These are phyloP conservation scores for Rhyacichthys aspro DNA, from an alignment of 2,797 vertebrate species.

Conservation along the genomic window DNA sequence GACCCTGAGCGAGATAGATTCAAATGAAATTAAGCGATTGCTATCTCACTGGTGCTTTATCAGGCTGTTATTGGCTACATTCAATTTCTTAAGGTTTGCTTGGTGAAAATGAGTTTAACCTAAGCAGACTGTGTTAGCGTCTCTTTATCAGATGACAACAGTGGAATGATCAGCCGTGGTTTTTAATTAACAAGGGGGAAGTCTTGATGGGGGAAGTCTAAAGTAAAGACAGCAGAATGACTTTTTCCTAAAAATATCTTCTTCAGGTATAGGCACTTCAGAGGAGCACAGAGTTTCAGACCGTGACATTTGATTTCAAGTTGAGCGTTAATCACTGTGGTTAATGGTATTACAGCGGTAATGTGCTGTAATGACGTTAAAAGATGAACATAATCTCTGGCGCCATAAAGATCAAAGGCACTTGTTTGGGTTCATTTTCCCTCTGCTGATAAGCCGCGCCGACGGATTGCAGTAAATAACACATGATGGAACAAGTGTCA, in stretches of 20 bases:
- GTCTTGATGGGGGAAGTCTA: background rate
- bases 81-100: conserved; percentile 30
- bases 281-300: background rate
- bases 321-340: background rate
- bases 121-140: conserved; percentile 16
- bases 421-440: conserved; percentile 11
- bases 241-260: no score
- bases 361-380: background rate
- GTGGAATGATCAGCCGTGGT: conserved; percentile 18
- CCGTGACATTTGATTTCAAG: background rate
- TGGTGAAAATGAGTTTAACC: conserved; percentile 59
- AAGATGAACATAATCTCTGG: conserved; percentile 5
- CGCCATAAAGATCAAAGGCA: background rate
- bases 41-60: conserved; percentile 53
- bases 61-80: conserved; percentile 43
- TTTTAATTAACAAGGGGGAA: conserved; percentile 29
- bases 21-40: conserved; percentile 62
- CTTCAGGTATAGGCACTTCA: background rate
- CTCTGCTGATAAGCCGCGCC: conserved; percentile 3
- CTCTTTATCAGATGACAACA: conserved; percentile 47
- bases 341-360: background rate
- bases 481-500: conserved; percentile 1
- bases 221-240: conserved; percentile 2
- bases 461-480: conserved; percentile 2
- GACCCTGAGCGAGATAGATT: conserved; percentile 52